Percentiles rank a stretch among this genome's conserved stretches.
Conservation (phyloP, 2,113 vertebrate genomes). For the Gymnobelideus leadbeateri region DNA sequence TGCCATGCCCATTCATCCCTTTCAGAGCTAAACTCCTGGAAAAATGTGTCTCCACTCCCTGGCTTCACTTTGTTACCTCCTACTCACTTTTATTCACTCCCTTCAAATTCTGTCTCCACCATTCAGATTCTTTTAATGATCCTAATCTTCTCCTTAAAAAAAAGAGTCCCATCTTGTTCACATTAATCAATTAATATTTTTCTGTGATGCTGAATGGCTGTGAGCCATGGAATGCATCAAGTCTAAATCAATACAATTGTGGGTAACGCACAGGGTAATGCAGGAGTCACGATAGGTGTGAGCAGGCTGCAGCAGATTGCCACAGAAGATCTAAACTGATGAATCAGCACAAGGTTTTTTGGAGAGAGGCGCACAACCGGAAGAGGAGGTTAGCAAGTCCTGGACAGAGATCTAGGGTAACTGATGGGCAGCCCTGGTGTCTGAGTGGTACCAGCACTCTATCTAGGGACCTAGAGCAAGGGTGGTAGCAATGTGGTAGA, state of each 20-base stretch:
- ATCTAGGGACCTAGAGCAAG: neutral
- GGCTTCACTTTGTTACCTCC: neutral
- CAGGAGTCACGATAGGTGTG: neutral
- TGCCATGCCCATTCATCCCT: neutral
- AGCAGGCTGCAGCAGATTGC: neutral
- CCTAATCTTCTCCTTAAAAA: neutral
- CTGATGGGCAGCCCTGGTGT: neutral
- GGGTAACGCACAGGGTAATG: too few species aligned
- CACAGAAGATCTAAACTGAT: neutral
- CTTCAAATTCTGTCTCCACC: neutral
- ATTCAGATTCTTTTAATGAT: neutral
- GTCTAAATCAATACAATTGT: neutral
- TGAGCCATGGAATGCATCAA: neutral
- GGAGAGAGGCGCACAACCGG: neutral
- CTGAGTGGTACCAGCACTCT: neutral
- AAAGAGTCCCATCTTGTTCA: neutral
- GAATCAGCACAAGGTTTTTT: neutral
- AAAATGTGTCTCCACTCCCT: neutral
- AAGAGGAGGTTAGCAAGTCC: neutral
- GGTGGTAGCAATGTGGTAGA: neutral
- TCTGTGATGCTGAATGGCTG: neutral
- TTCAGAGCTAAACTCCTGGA: neutral
- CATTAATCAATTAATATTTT: neutral
- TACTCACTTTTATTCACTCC: neutral
- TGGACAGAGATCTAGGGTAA: neutral